Evolutionary conservation across 1,140 invertebrate genomes (phyloP).

Genomic region (Nixonia krombeini): DNA sequence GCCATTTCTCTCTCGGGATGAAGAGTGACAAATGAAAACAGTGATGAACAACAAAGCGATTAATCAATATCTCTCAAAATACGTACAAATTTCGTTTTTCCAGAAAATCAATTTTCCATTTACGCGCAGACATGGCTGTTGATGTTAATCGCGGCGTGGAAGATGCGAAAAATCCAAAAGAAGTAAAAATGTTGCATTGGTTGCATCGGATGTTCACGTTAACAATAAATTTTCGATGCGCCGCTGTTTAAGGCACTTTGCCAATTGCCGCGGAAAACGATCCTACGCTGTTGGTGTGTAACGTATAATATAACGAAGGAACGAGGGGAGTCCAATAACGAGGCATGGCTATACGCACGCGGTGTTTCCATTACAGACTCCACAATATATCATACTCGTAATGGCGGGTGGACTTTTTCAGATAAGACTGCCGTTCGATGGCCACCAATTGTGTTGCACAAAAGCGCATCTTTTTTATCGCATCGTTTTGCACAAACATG

Average conservation of each 20-base stretch:
- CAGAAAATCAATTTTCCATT: too few relatives aligned
- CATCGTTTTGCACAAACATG: slow-evolving; percentile 3
- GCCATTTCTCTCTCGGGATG: too few relatives aligned
- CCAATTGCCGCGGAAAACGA: slow-evolving; percentile 26
- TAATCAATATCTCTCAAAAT: too few relatives aligned
- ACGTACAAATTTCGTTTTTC: too few relatives aligned
- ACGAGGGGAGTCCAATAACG: slow-evolving; percentile 34
- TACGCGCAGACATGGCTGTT: too few relatives aligned
- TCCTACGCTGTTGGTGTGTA: slow-evolving; percentile 9
- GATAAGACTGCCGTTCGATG: slow-evolving; percentile 13
- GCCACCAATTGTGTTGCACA: slow-evolving; percentile 18
- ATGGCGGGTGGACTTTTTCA: slow-evolving; percentile 23
- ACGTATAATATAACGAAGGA: slow-evolving; percentile 22
- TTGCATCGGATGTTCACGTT: too few relatives aligned
- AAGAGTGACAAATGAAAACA: too few relatives aligned
- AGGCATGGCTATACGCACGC: slow-evolving; percentile 6
- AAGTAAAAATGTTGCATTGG: too few relatives aligned
- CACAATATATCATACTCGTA: slow-evolving; percentile 35
- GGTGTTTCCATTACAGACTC: slow-evolving; percentile 23
- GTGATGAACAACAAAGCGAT: too few relatives aligned
- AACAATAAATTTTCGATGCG: not conserved
- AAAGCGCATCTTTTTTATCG: slow-evolving; percentile 3
- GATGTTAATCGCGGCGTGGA: too few relatives aligned
- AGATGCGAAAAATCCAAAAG: not conserved
- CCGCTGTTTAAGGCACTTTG: slow-evolving; percentile 1